Evolutionary conservation across 2,888 invertebrate species (phyloP).

Genomic region (Leptothorax acervorum): DNA sequence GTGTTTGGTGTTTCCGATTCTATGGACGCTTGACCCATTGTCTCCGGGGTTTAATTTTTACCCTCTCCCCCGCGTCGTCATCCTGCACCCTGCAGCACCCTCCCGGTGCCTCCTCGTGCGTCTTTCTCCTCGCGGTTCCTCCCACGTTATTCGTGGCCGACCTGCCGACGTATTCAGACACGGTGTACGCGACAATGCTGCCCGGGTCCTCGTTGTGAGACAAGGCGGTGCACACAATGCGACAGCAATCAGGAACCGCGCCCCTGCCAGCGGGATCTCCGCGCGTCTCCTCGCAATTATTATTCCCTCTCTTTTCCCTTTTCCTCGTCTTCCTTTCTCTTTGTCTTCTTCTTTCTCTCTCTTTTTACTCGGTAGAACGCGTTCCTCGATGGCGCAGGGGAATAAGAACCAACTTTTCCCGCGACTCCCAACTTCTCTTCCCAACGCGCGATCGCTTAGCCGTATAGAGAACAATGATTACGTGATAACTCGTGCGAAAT

Average conservation of each 20-base stretch:
- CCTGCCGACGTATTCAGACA: slow-evolving; percentile 71
- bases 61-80: slow-evolving; percentile 61
- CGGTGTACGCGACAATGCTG: slow-evolving; percentile 76
- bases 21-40: slow-evolving; percentile 85
- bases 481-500: slow-evolving; percentile 2
- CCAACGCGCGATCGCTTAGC: not conserved
- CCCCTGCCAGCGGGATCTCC: slow-evolving; percentile 82
- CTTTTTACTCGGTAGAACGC: slow-evolving; percentile 70
- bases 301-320: slow-evolving; percentile 62
- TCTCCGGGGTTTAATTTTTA: slow-evolving; percentile 84
- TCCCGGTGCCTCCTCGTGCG: slow-evolving; percentile 31
- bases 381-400: slow-evolving; percentile 67
- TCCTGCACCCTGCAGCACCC: not conserved
- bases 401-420: slow-evolving; percentile 59
- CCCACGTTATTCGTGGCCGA: slow-evolving; percentile 74
- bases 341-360: not conserved
- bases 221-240: slow-evolving; percentile 84
- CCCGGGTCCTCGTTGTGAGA: slow-evolving; percentile 73
- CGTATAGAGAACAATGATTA: not conserved
- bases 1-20: slow-evolving; percentile 82
- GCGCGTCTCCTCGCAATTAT: slow-evolving; percentile 63
- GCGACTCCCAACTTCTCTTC: not conserved
- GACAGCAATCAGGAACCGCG: slow-evolving; percentile 85
- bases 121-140: slow-evolving; percentile 69
- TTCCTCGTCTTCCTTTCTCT: slow-evolving; percentile 50